Percentiles rank a stretch among this genome's conserved stretches.
These are phyloP conservation scores for Gallirallus australis DNA, from an alignment of 2,797 vertebrate genomes.

Conservation along the genomic window DNA sequence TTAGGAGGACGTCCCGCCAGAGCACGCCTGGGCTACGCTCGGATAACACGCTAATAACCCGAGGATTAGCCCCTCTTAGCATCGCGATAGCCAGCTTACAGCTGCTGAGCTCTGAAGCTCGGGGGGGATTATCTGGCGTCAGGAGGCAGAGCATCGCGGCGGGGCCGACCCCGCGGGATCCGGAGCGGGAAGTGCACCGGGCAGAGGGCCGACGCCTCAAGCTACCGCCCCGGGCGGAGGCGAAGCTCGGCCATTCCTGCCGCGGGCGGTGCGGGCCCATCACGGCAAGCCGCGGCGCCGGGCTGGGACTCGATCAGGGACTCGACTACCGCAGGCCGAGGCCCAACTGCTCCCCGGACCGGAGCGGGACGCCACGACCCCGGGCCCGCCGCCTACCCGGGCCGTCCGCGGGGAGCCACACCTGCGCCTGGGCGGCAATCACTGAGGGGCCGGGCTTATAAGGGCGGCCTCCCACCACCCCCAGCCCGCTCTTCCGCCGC, in stretches of 20 bases:
- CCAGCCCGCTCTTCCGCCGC: neutral
- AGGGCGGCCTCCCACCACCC: neutral
- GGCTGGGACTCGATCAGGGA: neutral
- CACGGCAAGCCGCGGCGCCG: too few species aligned
- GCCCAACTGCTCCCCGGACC: neutral
- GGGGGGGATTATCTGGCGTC: neutral
- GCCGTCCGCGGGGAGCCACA: neutral
- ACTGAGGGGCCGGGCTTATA: neutral
- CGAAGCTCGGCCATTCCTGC: neutral
- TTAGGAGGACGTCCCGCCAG: neutral
- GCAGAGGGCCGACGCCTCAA: accelerated
- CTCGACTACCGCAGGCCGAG: too few species aligned
- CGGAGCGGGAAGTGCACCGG: accelerated
- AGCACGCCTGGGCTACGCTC: neutral
- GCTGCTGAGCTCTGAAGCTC: neutral
- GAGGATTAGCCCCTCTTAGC: neutral
- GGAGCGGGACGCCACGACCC: neutral
- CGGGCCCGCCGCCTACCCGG: neutral
- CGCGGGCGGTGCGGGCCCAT: too few species aligned
- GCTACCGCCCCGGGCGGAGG: accelerated
- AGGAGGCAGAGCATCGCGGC: neutral
- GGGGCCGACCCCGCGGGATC: neutral
- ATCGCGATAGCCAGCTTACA: neutral
- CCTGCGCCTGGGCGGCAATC: neutral
- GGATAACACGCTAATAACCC: accelerated